Conservation (phyloP, 2,888 invertebrate genomes). For the Noctua comes region DNA sequence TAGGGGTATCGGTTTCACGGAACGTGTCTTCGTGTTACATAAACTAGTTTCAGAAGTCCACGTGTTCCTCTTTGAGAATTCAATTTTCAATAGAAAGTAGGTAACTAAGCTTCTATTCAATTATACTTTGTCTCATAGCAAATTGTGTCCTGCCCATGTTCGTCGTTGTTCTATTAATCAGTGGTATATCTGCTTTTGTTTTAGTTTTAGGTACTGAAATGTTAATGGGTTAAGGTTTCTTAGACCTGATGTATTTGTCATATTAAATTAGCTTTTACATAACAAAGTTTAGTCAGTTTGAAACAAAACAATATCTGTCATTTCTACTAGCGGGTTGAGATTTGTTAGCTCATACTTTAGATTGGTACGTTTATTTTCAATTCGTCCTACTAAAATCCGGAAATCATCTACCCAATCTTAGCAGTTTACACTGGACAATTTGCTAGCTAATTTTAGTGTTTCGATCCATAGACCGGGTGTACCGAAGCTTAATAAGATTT, state of each 20-base stretch:
- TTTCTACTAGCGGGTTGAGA: background rate
- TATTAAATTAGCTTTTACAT: constrained; percentile 1
- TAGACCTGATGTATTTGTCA: background rate
- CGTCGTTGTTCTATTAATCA: constrained; percentile 4
- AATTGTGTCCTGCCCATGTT: background rate
- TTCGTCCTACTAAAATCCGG: background rate
- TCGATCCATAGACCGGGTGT: background rate
- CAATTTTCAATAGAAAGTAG: constrained; percentile 12
- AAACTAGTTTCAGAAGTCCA: constrained; percentile 11
- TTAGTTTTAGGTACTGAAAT: background rate
- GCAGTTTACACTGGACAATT: background rate
- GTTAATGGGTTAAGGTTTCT: background rate
- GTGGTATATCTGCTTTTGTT: constrained; percentile 19
- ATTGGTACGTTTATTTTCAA: background rate
- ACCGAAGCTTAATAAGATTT: background rate
- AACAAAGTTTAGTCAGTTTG: background rate
- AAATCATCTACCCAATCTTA: background rate
- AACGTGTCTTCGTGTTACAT: constrained; percentile 13
- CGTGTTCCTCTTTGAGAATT: constrained; percentile 8
- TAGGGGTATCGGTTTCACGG: background rate
- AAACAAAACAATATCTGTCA: background rate
- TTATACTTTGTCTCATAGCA: background rate
- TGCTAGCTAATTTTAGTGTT: background rate
- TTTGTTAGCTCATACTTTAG: background rate
- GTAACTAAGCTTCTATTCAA: constrained; percentile 1